Conservation (phyloP, 2,113 vertebrate genomes). For the Erpornis zantholeuca region DNA sequence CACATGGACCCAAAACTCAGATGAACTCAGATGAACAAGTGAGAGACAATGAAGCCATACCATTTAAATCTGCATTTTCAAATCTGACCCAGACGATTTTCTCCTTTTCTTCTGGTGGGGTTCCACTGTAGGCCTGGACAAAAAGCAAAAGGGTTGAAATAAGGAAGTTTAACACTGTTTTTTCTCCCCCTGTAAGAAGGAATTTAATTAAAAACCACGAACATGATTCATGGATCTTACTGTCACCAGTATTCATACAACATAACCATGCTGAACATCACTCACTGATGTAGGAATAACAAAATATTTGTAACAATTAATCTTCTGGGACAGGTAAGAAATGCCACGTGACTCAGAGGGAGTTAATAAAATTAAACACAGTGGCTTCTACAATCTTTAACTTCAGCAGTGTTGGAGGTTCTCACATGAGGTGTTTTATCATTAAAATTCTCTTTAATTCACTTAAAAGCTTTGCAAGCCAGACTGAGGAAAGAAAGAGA, state of each 20-base stretch:
- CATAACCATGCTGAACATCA: neutral
- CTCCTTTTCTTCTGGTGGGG: slow-evolving; percentile 93
- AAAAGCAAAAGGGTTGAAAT: neutral
- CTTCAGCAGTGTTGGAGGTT: neutral
- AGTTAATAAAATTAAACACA: neutral
- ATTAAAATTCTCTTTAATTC: neutral
- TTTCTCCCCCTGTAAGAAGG: neutral
- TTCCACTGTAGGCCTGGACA: slow-evolving; percentile 89
- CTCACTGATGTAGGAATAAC: neutral
- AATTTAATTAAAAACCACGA: neutral
- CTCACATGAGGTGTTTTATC: neutral
- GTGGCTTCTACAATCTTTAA: neutral
- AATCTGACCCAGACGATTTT: slow-evolving; percentile 98
- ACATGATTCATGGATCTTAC: neutral
- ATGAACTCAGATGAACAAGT: neutral
- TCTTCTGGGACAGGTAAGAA: neutral
- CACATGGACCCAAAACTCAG: neutral
- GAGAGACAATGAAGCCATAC: slow-evolving; percentile 66
- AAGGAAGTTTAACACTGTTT: neutral
- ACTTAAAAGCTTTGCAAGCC: neutral
- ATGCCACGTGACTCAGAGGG: neutral
- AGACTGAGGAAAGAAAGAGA: neutral
- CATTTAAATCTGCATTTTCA: slow-evolving; percentile 95
- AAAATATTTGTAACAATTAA: neutral
- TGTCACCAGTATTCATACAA: neutral